These are phyloP conservation scores for Procambarus clarkii DNA, from an alignment of 1,140 invertebrate species.

Conservation along the genomic window DNA sequence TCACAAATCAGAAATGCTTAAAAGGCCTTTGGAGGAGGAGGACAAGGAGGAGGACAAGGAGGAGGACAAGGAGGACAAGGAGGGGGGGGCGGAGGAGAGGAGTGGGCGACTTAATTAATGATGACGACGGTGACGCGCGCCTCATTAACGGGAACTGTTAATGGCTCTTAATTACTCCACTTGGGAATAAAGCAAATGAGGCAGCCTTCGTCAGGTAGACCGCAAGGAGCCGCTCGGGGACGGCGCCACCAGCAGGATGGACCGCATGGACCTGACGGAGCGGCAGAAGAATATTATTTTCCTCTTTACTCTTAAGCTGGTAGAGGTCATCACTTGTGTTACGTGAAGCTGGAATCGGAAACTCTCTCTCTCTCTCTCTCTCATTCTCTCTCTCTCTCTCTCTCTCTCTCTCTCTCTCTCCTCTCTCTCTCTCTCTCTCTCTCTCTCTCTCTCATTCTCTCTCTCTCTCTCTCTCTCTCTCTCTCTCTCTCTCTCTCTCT, in stretches of 20 bases:
- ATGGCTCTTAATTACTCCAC: constrained; percentile 47
- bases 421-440: not conserved
- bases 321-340: too few relatives aligned
- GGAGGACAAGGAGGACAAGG: too few relatives aligned
- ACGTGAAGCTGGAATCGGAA: too few relatives aligned
- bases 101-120: constrained; percentile 43
- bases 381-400: not conserved
- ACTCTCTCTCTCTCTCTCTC: not conserved
- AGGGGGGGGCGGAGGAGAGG: not conserved
- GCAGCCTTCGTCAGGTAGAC: constrained; percentile 35
- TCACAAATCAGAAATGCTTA: too few relatives aligned
- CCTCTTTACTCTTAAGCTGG: too few relatives aligned
- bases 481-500: constrained; percentile 43
- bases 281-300: too few relatives aligned
- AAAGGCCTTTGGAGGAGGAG: too few relatives aligned
- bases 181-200: constrained; percentile 41
- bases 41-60: too few relatives aligned
- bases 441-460: not conserved
- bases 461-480: not conserved
- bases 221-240: not conserved
- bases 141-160: constrained; percentile 44
- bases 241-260: too few relatives aligned
- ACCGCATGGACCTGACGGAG: too few relatives aligned
- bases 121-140: constrained; percentile 29
- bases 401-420: too few relatives aligned